Evolutionary conservation across 2,113 vertebrate genomes (phyloP), one percentile per base, ranked within the genome.

Genomic region (Romanogobio albipinnatus): DNA sequence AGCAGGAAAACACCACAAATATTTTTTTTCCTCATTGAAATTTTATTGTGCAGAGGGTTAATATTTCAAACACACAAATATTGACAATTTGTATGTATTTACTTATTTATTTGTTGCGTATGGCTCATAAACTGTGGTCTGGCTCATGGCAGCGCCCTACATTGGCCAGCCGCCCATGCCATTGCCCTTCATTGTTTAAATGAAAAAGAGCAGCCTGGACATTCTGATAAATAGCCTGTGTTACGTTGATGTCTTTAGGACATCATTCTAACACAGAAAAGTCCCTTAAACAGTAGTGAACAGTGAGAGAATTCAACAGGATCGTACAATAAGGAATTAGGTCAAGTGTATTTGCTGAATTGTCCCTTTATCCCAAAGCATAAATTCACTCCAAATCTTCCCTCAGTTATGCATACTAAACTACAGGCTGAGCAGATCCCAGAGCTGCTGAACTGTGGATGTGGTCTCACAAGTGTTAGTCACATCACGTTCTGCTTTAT

Each of bases 401-500:
- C 24, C 59, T 43, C 17, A 19, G 59, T 64, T 80, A 19, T 68
- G 62, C 79, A 81, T 81, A 53, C 19, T 81, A 81, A 81, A 81
- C 43, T 26, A 29, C 45, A 36, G 39, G 39, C 39, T 22, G 77
- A 80, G 14, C 76, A 79, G n/a, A 64, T 68, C 79, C 59, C 45
- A 66, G 62, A 19, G 26, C 58, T 64, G 39, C 22, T 47, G 39
- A 62, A 64, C 22, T 64, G 26, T 14, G 45, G 74, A 76, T 53
- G 74, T 76, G 73, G 73, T 75, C 71, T 75, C 73, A 22, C 17
- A 73, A 45, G 7, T 51, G 43, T 75, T 53, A 51, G 62, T 68
- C 61, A 14, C 10, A 8, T 66, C 79, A 68, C n/a, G 15, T 81
- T 68, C 79, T 51, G 45, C 45, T 33, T 51, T 51, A 68, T 33